phyloP scores from a whole-genome alignment of 2,888 invertebrate genomes.

The Drosophila subsilvestris region DNA sequence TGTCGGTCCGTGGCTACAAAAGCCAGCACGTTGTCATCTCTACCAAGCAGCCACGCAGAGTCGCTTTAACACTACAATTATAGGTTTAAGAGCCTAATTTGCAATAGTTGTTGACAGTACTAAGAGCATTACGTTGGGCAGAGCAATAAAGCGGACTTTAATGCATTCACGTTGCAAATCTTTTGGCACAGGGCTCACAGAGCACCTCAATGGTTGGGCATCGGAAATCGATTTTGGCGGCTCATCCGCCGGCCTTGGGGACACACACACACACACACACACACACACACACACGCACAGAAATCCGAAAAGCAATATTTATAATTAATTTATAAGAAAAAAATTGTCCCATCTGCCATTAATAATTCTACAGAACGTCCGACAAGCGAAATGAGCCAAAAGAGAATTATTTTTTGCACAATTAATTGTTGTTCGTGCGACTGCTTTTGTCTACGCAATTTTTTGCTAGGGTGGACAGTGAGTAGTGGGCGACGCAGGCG shows the following conservation, averaged over 20 bases:
- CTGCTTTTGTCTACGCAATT: conserved; percentile 34
- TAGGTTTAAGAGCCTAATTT: conserved; percentile 43
- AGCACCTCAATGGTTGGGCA: neutral
- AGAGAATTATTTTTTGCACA: conserved; percentile 23
- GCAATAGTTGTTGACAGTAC: conserved; percentile 36
- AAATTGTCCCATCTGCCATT: conserved; percentile 32
- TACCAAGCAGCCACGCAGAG: conserved; percentile 14
- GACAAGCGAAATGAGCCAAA: conserved; percentile 7
- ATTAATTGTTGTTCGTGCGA: conserved; percentile 46
- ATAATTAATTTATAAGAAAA: conserved; percentile 38
- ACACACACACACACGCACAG: neutral
- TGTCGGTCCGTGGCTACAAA: neutral
- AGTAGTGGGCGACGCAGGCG: too few species aligned
- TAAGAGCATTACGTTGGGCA: conserved; percentile 10
- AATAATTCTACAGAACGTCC: conserved; percentile 31
- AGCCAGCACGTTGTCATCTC: neutral
- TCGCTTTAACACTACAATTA: conserved; percentile 45
- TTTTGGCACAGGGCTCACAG: neutral
- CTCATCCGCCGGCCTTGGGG: conserved; percentile 22
- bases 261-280: neutral
- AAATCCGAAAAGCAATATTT: conserved; percentile 4
- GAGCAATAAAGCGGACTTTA: conserved; percentile 4
- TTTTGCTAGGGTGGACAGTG: conserved; percentile 17
- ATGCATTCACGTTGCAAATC: neutral
- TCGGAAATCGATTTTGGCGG: conserved; percentile 35